Evolutionary conservation across 2,888 invertebrate species (phyloP), one percentile per base, ranked within the genome.

Genomic region (Hirtodrosophila histrioides): DNA sequence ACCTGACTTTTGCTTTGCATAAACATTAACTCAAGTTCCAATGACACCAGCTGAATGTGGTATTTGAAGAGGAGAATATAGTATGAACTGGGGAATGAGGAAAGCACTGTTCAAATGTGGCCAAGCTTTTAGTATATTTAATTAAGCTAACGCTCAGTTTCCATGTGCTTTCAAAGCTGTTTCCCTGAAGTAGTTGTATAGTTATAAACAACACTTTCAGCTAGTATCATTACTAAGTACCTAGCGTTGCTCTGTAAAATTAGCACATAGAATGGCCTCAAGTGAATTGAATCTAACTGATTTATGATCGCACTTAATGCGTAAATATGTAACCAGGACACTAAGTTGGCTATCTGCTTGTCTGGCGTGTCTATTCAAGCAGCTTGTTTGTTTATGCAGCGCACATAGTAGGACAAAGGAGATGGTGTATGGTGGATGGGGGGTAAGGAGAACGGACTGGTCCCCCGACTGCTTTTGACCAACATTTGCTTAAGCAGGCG

Each of bases 281-380:
- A 78, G 87, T 81, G 89, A 89, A 89, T 86, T 89, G 88, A 89
- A 88, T 85, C 75, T 63, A 78, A 68, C 78, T 89, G 86, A 86
- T 86, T 86, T 89, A 89, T 89, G 88, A 85, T 49, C 86, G 75
- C 87, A 89, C 76, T 88, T 75, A 86, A 89, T 87, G 85, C 76
- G 85, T 73, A 74, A 82, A 82, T 88, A 79, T 69, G 69, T 83
- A 54, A 40, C 60, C 44, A 62, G 69, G 75, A 51, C 56, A 61
- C 57, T 33, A 57, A 58, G 57, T 65, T 61, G 73, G 11, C 43
- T 55, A 12, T 62, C 55, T 50, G 61, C 54, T 44, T 70, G 53
- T 29, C 45, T 8, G 12, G 44, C 29, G 31, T 50, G 67, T 44
- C 65, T 51, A 57, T 45, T 35, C 48, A 17, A 37, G 58, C 58